Evolutionary conservation across 2,888 invertebrate genomes (phyloP).

Genomic region (Phortica okadai): DNA sequence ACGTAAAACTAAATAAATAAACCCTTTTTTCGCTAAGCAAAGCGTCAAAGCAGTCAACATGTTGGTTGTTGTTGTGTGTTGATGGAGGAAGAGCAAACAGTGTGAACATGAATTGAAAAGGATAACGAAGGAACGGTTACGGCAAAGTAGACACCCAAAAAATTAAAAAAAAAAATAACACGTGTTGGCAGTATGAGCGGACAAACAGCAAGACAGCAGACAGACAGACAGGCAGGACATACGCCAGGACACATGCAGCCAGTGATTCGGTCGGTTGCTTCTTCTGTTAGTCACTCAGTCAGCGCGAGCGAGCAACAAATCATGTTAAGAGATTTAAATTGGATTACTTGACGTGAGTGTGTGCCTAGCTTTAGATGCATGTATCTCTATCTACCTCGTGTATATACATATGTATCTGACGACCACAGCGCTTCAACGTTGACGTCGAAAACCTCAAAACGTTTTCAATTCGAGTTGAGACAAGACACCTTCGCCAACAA

Average conservation of each 20-base stretch:
- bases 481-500: no score
- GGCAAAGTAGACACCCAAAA: neutral
- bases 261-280: neutral
- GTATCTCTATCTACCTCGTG: neutral
- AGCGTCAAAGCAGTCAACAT: neutral
- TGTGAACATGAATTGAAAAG: constrained; percentile 3
- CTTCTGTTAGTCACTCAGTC: neutral
- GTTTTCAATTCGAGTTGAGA: neutral
- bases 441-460: neutral
- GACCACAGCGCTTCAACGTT: neutral
- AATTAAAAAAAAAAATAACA: neutral
- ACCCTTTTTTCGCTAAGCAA: neutral
- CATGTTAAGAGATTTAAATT: constrained; percentile 73
- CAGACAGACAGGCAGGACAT: neutral
- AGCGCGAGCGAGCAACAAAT: constrained; percentile 64
- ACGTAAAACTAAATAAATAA: neutral
- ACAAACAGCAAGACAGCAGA: neutral
- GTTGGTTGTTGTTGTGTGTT: neutral
- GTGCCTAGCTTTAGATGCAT: constrained; percentile 14
- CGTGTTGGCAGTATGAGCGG: neutral
- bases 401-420: constrained; percentile 7
- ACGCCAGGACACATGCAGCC: neutral
- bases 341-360: constrained; percentile 65
- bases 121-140: neutral
- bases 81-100: neutral